Evolutionary conservation across 2,797 vertebrate genomes (phyloP).

Genomic region (Micropoecilia bifurca): DNA sequence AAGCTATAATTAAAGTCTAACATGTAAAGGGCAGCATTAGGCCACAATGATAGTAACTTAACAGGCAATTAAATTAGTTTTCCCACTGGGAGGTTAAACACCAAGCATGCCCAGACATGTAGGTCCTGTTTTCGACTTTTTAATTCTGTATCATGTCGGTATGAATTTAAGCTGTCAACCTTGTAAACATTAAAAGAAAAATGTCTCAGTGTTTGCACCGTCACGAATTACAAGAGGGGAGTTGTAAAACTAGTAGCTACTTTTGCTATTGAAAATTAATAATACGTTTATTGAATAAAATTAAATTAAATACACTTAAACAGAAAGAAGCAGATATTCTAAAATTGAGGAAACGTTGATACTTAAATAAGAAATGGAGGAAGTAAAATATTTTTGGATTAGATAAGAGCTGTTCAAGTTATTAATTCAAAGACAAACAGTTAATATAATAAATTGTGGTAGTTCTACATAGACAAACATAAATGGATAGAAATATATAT

Average conservation of each 20-base stretch:
- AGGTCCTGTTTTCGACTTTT: not conserved
- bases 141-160: not conserved
- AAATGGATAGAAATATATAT: not conserved
- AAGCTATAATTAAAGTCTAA: slow-evolving; percentile 30
- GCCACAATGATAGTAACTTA: slow-evolving; percentile 45
- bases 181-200: not conserved
- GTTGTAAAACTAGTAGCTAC: not conserved
- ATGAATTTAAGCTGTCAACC: not conserved
- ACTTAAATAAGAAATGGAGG: not conserved
- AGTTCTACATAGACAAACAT: not conserved
- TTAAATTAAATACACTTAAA: not conserved
- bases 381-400: not conserved
- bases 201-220: not conserved
- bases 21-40: slow-evolving; percentile 40
- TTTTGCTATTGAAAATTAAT: not conserved
- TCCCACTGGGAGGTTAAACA: slow-evolving; percentile 6
- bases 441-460: not conserved
- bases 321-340: not conserved
- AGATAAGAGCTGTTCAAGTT: not conserved
- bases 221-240: not conserved
- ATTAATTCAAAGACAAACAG: not conserved
- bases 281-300: not conserved
- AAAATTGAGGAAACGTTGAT: not conserved
- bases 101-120: not conserved
- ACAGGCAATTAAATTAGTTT: slow-evolving; percentile 28